These are phyloP conservation scores for Mungos mungo DNA, from an alignment of 2,113 vertebrate genomes.

Conservation along the genomic window DNA sequence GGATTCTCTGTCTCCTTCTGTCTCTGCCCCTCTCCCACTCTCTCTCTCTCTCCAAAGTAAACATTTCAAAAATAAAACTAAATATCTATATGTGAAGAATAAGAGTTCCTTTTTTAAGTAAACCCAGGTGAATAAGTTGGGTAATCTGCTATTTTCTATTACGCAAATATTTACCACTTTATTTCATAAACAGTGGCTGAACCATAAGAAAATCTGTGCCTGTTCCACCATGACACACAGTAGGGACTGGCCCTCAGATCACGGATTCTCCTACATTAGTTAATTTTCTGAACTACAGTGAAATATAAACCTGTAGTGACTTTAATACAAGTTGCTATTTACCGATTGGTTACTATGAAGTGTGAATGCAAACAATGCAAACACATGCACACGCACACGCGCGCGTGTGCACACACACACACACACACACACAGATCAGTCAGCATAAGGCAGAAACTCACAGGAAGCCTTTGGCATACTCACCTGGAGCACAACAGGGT, in stretches of 20 bases:
- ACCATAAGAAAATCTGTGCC: background rate
- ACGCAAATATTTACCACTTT: background rate
- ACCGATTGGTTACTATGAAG: background rate
- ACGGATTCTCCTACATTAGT: background rate
- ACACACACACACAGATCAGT: background rate
- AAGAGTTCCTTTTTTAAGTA: background rate
- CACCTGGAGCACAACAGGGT: conserved; percentile 91
- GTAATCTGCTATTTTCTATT: background rate
- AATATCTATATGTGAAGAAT: background rate
- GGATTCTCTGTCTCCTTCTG: too few species aligned
- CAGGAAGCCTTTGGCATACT: conserved; percentile 52
- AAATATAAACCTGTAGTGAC: background rate
- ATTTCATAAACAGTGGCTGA: background rate
- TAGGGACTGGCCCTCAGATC: background rate
- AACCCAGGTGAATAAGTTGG: background rate
- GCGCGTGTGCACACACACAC: background rate
- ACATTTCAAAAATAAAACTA: background rate
- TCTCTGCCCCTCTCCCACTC: too few species aligned
- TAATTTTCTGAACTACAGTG: background rate
- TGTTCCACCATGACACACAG: background rate
- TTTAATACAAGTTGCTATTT: background rate
- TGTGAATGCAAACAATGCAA: background rate
- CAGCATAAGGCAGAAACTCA: background rate
- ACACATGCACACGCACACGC: background rate
- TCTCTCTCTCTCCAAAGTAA: too few species aligned